These are phyloP conservation scores for Gallinago undulata DNA, from an alignment of 2,113 vertebrate genomes.

Conservation along the genomic window DNA sequence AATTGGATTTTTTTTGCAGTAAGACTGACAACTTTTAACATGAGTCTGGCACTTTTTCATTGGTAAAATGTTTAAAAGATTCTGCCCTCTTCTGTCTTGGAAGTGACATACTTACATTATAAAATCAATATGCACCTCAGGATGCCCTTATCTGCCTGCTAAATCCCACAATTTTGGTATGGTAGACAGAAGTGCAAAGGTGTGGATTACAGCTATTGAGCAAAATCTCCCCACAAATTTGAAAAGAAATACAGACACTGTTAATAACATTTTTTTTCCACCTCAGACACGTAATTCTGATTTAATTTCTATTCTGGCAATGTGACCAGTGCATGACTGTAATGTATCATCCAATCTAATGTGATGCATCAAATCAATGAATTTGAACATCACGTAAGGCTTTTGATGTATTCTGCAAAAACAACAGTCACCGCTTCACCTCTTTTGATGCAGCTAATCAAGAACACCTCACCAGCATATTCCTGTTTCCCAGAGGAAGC, in stretches of 20 bases:
- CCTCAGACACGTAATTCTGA: not conserved
- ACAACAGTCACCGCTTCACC: not conserved
- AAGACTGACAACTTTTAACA: not conserved
- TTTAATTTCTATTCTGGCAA: not conserved
- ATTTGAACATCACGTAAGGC: not conserved
- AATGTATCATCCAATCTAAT: not conserved
- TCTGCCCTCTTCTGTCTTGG: not conserved
- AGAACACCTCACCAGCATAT: not conserved
- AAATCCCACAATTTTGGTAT: not conserved
- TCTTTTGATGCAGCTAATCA: not conserved
- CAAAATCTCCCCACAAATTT: not conserved
- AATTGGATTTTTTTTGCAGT: not conserved
- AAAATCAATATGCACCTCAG: not conserved
- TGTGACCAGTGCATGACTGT: not conserved
- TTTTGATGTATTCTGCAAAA: not conserved
- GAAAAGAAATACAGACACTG: not conserved
- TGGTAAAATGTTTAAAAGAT: not conserved
- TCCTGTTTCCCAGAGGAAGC: not conserved
- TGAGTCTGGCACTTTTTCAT: not conserved
- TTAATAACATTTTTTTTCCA: not conserved
- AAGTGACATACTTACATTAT: not conserved
- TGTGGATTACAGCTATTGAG: not conserved
- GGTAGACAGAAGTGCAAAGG: not conserved
- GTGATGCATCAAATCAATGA: not conserved
- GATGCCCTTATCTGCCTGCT: not conserved